Percentiles rank a stretch among this genome's conserved stretches.
These are phyloP conservation scores for Drosophila ironensis DNA, from an alignment of 1,140 invertebrate genomes.

Conservation along the genomic window DNA sequence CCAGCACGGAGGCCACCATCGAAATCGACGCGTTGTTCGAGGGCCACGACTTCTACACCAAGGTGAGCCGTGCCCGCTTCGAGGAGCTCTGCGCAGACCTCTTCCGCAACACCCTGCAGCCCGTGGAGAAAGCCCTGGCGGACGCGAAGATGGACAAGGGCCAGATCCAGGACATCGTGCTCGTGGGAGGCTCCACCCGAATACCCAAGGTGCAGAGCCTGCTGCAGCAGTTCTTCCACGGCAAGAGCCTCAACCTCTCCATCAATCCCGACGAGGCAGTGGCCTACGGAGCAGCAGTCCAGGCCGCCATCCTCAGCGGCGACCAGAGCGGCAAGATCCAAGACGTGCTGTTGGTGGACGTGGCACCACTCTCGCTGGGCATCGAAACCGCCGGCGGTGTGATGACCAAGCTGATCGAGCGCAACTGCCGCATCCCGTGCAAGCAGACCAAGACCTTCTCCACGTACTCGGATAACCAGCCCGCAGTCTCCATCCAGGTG, in stretches of 20 bases:
- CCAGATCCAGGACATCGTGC: conserved; percentile 85
- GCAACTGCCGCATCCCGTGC: conserved; percentile 86
- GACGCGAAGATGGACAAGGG: conserved; percentile 89
- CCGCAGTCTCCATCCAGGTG: conserved; percentile 86
- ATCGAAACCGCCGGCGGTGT: conserved; percentile 85
- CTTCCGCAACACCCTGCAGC: conserved; percentile 86
- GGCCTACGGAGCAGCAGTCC: conserved; percentile 87
- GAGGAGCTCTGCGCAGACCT: conserved; percentile 94
- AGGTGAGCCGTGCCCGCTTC: conserved; percentile 90
- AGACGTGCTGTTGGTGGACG: conserved; percentile 84
- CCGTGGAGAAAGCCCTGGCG: conserved; percentile 88
- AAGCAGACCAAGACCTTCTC: conserved; percentile 86
- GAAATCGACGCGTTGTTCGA: conserved; percentile 89
- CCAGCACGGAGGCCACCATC: conserved; percentile 87
- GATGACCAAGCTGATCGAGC: conserved; percentile 86
- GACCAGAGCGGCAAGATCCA: conserved; percentile 82
- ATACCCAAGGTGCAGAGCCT: conserved; percentile 86
- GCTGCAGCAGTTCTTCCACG: conserved; percentile 85
- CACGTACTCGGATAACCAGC: conserved; percentile 88
- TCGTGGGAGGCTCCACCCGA: conserved; percentile 86
- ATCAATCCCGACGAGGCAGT: conserved; percentile 91
- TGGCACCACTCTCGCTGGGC: conserved; percentile 84
- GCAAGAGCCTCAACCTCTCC: conserved; percentile 86
- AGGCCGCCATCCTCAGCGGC: conserved; percentile 88
- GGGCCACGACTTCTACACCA: conserved; percentile 92